Base-by-base conservation (phyloP, 30 jellyfish, hydroid and myxozoan species). In the Rhopilema esculentum region DNA sequence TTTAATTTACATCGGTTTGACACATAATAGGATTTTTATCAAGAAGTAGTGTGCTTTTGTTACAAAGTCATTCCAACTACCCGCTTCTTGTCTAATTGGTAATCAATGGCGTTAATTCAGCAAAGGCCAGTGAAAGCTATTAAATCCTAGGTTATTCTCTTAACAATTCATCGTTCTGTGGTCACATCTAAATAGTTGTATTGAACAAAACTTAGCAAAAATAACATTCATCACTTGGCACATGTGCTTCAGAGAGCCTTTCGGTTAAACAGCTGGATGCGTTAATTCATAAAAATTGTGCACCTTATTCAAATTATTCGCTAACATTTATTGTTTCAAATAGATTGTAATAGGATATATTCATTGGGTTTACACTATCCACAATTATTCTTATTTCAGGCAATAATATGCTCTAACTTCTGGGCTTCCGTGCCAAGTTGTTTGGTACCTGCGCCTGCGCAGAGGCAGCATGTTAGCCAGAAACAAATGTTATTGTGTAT, bases 1-100 rank as follows among this genome's bases (percentile, higher is more conserved):
- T 30, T 73, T 69, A 73, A 73, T 73, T 32, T 73, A 73, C 84
- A 73, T 64, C 69, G 84, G 69, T 73, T 73, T 73, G 20, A 66
- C 84, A 49, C 49, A 73, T 73, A 73, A 73, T 73, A 25, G 84
- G 84, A 73, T 73, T 73, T 26, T 15, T 8, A 73, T 33, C 84
- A 73, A 16, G 84, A 32, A 73, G 49, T 12, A 40, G 57, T 40
- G 57, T 40, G 57, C 57, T 40, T 40, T 40, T 12, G 12, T 40
- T 6, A 2, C 57, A 12, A 40, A 40, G 57, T 40, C 12, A 40
- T 40, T 40, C 57, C 57, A 40, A 40, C 57, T 40, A 40, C 57
- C 57, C 57, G 57, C 57, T 40, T 40, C 57, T 12, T 12, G 12
- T 40, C 57, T 40, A 40, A 40, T 40, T 40, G 57, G 57, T 40